These are phyloP conservation scores for Nasalis larvatus DNA, from an alignment of 2,113 vertebrate species.

Conservation along the genomic window DNA sequence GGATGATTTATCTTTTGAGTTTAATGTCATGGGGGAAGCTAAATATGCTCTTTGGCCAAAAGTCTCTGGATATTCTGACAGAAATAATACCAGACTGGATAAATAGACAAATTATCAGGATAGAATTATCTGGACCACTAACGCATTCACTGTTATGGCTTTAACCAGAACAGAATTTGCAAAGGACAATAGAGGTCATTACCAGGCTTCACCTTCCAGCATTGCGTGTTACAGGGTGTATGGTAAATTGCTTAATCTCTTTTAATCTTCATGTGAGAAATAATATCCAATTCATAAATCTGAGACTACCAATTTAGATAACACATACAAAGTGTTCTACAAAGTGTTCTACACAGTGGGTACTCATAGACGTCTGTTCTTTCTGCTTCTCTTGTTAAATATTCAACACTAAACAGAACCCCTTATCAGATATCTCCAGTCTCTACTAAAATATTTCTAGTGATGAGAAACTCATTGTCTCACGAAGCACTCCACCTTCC, in stretches of 20 bases:
- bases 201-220: neutral
- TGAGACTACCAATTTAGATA: neutral
- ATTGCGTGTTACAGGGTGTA: neutral
- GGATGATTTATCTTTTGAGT: neutral
- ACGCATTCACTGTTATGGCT: neutral
- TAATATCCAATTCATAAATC: neutral
- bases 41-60: neutral
- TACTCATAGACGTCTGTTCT: neutral
- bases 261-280: neutral
- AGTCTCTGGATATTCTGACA: neutral
- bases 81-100: neutral
- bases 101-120: neutral
- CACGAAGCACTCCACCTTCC: neutral
- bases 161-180: neutral
- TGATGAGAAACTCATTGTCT: neutral
- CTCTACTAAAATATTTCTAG: neutral
- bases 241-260: neutral
- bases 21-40: neutral
- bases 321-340: neutral
- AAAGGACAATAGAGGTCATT: neutral
- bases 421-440: neutral
- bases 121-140: neutral
- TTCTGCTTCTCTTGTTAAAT: neutral
- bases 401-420: neutral
- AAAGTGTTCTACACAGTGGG: neutral